Evolutionary conservation across 2,113 vertebrate genomes (phyloP).

Genomic region (Terrapene triunguis): DNA sequence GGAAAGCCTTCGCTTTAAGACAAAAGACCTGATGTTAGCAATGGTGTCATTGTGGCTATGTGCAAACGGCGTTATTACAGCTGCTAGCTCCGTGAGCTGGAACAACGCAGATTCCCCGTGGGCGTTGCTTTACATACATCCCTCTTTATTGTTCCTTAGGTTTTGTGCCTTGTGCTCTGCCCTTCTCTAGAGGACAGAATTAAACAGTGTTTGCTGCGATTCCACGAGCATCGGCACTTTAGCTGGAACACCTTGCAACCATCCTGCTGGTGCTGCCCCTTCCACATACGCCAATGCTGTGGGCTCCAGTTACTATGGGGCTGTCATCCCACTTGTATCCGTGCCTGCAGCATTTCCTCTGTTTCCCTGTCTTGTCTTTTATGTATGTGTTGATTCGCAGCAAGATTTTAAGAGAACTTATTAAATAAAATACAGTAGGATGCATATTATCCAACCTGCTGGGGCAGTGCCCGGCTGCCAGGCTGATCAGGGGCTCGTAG

Average conservation of each 20-base stretch:
- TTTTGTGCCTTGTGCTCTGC: not conserved
- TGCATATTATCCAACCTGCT: not conserved
- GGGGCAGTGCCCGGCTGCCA: not conserved
- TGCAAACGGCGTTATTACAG: not conserved
- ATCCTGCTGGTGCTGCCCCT: not conserved
- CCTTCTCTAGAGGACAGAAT: not conserved
- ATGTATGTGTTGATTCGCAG: not conserved
- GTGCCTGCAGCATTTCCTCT: not conserved
- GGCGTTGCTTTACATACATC: not conserved
- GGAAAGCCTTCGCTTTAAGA: not conserved
- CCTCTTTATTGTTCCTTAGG: not conserved
- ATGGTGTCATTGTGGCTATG: rapidly evolving
- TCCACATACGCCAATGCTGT: not conserved
- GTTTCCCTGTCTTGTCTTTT: not conserved
- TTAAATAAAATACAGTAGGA: not conserved
- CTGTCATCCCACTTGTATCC: not conserved
- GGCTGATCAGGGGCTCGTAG: too few relatives aligned
- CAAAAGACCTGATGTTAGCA: not conserved
- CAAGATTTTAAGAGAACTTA: not conserved
- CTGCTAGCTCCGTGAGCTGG: not conserved
- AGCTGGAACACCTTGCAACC: not conserved
- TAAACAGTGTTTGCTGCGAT: not conserved
- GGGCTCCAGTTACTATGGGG: not conserved
- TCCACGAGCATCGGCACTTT: not conserved
- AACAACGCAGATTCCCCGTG: not conserved